Evolutionary conservation across 1,140 invertebrate genomes (phyloP), one percentile per base, ranked within the genome.

Genomic region (Oncopeltus fasciatus): DNA sequence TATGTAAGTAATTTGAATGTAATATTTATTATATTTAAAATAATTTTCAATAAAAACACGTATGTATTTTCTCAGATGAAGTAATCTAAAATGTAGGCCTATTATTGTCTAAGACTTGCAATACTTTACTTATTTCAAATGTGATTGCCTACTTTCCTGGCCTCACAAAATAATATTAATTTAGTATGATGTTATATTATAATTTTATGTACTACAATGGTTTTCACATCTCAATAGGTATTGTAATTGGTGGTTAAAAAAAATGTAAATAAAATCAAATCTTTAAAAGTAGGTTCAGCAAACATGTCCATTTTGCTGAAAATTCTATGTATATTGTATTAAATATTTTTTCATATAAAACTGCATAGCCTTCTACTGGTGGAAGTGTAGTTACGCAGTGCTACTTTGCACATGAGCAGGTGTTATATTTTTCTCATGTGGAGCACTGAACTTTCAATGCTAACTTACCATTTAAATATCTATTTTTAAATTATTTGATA

Each of bases 271-370:
- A 61, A 46, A 31, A 60, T 12, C n/a, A 21, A 51, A 21, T 24
- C 43, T 31, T 38, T 33, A 29, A 43, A 43, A 59, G 29, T 59
- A 59, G 33, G 43, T 26, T 61, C 49, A 53, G 60, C 60, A 61
- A 51, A 61, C 46, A 53, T 31, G 46, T 53, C 60, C 46, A 61
- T 51, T 31, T 31, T 61, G 60, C 60, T 61, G 60, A 33, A 51
- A 31, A 56, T 61, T 61, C 49, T 61, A 49, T 61, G 60, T 61
- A 61, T 61, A 61, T 61, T 61, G 31, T 61, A 53, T 31, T 56
- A 61, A 61, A 61, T 61, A 61, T 61, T 61, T 58, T 61, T 49
- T 53, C 31, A 59, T 59, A 59, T 59, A 59, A 59, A 61, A 61
- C 49, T 61, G 46, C 59, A 47, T 61, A 46, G 46, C 46, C 38